These are phyloP conservation scores for Tyrannus savana DNA, from an alignment of 2,113 vertebrate species.

Conservation along the genomic window DNA sequence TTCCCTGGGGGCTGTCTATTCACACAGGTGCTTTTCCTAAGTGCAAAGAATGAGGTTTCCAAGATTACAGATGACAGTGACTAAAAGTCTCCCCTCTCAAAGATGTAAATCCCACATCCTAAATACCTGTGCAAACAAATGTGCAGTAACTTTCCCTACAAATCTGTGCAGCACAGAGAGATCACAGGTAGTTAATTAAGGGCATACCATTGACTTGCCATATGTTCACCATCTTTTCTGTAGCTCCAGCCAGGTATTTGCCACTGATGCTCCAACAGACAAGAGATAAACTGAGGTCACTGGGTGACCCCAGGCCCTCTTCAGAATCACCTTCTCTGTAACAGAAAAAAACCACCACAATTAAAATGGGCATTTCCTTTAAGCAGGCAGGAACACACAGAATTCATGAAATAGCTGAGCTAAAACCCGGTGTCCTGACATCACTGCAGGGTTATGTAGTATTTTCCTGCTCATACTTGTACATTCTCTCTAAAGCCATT, in stretches of 20 bases:
- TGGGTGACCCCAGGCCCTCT: slow-evolving; percentile 88
- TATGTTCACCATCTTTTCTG: slow-evolving; percentile 96
- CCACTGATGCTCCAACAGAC: slow-evolving; percentile 95
- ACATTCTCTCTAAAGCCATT: background rate
- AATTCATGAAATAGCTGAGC: background rate
- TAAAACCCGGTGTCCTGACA: background rate
- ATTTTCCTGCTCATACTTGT: background rate
- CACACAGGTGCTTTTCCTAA: background rate
- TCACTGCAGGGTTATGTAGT: background rate
- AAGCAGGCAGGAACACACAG: background rate
- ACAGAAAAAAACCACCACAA: background rate
- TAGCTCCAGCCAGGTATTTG: slow-evolving; percentile 90
- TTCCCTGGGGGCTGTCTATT: background rate
- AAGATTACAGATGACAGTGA: background rate
- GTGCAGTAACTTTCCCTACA: background rate
- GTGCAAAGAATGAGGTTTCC: background rate
- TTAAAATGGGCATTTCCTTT: background rate
- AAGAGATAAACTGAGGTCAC: slow-evolving; percentile 87
- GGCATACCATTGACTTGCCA: slow-evolving; percentile 96
- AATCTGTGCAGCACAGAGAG: fast-evolving
- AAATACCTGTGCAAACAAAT: background rate
- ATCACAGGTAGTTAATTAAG: background rate
- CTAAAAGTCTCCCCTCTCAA: background rate
- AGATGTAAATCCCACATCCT: background rate
- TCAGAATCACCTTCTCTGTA: slow-evolving; percentile 85